A percentile compares a stretch with the other conserved stretches of the same genome.
These are phyloP conservation scores for Gisinianus flammeolus DNA, from an alignment of 2,888 invertebrate species.

Conservation along the genomic window DNA sequence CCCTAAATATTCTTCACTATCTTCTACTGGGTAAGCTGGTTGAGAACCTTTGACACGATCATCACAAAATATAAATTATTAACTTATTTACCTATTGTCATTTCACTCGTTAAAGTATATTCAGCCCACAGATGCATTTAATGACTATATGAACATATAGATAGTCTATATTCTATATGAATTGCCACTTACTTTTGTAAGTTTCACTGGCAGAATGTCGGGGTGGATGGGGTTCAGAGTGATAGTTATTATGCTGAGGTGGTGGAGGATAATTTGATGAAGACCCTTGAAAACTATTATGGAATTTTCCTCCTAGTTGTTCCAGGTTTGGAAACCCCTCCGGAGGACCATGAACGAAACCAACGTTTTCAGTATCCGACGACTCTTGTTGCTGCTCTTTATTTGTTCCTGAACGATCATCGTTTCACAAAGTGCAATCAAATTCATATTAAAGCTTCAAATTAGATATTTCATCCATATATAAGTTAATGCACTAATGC, in stretches of 20 bases:
- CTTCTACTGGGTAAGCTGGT: constrained; percentile 12
- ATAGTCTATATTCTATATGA: background rate
- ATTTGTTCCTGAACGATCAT: background rate
- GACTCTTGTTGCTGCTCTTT: constrained; percentile 38
- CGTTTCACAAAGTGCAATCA: too few species aligned
- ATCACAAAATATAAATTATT: background rate
- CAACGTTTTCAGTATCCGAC: constrained; percentile 41
- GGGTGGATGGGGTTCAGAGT: background rate
- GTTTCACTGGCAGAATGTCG: background rate
- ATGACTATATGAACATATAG: background rate
- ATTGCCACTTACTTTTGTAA: constrained; percentile 3
- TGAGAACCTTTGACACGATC: constrained; percentile 13
- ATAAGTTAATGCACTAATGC: too few species aligned
- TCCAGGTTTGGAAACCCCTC: constrained; percentile 53
- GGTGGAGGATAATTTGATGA: background rate
- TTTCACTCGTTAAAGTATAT: background rate
- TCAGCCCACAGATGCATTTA: background rate
- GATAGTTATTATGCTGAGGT: too few species aligned
- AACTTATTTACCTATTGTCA: background rate
- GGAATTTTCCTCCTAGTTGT: constrained; percentile 48
- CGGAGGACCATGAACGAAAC: constrained; percentile 54
- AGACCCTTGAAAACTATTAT: constrained; percentile 28
- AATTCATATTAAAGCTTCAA: too few species aligned
- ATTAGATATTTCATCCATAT: too few species aligned
- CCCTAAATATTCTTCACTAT: constrained; percentile 13